phyloP scores from a whole-genome alignment of 2,797 vertebrate genomes.

The Rhodeus uyekii region DNA sequence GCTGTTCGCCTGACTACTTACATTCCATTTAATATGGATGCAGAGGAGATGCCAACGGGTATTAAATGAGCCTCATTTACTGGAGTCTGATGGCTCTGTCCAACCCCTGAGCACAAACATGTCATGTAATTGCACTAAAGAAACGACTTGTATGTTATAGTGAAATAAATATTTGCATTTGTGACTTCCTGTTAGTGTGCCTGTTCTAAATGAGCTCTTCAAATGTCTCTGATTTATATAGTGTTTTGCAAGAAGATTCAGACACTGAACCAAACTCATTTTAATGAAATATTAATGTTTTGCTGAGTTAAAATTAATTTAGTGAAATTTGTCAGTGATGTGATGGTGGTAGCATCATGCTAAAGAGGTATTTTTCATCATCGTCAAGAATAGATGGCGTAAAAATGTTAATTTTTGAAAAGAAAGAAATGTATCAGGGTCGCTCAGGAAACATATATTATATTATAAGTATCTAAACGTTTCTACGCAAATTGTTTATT shows the following conservation, averaged over 20 bases:
- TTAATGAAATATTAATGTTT: background rate
- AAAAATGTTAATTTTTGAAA: slow-evolving; percentile 13
- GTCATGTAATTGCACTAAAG: slow-evolving; percentile 25
- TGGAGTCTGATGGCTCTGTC: slow-evolving; percentile 27
- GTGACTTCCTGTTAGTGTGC: background rate
- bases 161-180: slow-evolving; percentile 28
- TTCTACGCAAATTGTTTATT: background rate
- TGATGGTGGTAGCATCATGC: background rate
- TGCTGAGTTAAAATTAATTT: background rate
- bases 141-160: slow-evolving; percentile 20
- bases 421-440: background rate
- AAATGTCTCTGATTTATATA: background rate
- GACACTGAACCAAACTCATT: background rate
- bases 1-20: slow-evolving; percentile 16
- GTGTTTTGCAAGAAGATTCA: background rate
- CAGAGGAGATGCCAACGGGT: slow-evolving; percentile 30
- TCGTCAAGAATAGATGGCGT: background rate
- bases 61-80: slow-evolving; percentile 42
- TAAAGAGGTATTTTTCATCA: background rate
- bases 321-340: background rate
- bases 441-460: background rate
- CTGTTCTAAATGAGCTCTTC: background rate
- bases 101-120: slow-evolving; percentile 31
- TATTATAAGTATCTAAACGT: background rate
- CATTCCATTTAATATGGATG: slow-evolving; percentile 36